These are phyloP conservation scores for Pherbina coryleti DNA, from an alignment of 2,888 invertebrate genomes.

Conservation along the genomic window DNA sequence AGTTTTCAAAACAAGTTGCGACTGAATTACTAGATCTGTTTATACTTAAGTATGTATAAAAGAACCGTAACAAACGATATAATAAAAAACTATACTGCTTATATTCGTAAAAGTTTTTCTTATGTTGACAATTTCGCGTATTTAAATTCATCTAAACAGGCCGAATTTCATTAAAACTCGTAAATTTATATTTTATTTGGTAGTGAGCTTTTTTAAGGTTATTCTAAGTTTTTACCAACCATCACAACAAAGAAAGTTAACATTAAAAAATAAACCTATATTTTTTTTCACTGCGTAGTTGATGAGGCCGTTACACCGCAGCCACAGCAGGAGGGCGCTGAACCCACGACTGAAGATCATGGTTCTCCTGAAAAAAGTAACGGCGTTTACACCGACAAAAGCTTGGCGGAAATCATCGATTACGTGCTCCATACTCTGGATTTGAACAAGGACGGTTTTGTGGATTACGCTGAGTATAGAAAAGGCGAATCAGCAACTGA, in stretches of 20 bases:
- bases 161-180: background rate
- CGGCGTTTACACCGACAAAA: slow-evolving; percentile 71
- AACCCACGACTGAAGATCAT: background rate
- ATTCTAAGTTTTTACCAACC: too few species aligned
- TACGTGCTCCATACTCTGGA: slow-evolving; percentile 77
- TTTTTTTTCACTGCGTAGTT: background rate
- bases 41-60: background rate
- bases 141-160: background rate
- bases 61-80: background rate
- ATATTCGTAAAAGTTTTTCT: background rate
- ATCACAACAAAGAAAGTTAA: too few species aligned
- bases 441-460: slow-evolving; percentile 79
- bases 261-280: background rate
- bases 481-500: slow-evolving; percentile 54
- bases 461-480: slow-evolving; percentile 77
- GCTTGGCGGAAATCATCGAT: slow-evolving; percentile 73
- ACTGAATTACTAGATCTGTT: slow-evolving; percentile 1
- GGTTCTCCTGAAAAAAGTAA: background rate
- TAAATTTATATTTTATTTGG: background rate
- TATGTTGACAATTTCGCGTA: too few species aligned
- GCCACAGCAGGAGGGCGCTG: background rate
- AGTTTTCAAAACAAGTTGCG: slow-evolving; percentile 1
- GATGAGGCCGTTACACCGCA: slow-evolving; percentile 21
- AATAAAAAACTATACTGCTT: background rate
- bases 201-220: background rate